A percentile compares a stretch with the other conserved stretches of the same genome.
Evolutionary conservation across 2,113 vertebrate species (phyloP).

Genomic region (Anarhynchus alexandrinus): DNA sequence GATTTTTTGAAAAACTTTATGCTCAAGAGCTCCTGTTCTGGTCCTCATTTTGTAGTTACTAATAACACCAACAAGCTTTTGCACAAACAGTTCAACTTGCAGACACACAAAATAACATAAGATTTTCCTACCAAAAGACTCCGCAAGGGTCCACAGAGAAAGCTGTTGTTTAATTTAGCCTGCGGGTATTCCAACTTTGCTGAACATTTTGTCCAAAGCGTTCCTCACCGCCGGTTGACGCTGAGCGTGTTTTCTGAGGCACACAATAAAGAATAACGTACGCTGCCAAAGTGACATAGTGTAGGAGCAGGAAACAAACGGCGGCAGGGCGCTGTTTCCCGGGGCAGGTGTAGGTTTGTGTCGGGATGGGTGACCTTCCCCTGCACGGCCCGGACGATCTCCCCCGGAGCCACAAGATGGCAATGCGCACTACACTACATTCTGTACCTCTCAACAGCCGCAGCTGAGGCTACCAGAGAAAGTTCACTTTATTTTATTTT

Average conservation of each 20-base stretch:
- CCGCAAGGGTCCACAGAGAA: fast-evolving
- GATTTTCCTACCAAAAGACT: background rate
- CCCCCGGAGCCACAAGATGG: conserved; percentile 30
- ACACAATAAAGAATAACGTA: fast-evolving
- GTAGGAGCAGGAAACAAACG: background rate
- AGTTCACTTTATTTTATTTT: background rate
- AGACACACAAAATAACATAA: fast-evolving
- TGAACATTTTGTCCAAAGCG: background rate
- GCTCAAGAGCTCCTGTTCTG: fast-evolving
- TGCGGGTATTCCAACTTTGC: background rate
- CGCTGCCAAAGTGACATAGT: fast-evolving
- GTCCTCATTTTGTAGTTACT: background rate
- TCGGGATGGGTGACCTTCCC: fast-evolving
- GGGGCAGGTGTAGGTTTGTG: too few relatives aligned
- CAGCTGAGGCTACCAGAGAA: background rate
- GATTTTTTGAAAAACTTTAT: background rate
- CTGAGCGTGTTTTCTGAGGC: fast-evolving
- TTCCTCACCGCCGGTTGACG: fast-evolving
- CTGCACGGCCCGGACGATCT: background rate
- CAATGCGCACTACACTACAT: background rate
- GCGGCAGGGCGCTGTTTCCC: fast-evolving
- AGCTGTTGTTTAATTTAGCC: background rate
- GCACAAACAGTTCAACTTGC: background rate
- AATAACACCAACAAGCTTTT: background rate
- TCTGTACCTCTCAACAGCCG: background rate